Conservation (phyloP, 2,797 vertebrate genomes). For the Melanogrammus aeglefinus region DNA sequence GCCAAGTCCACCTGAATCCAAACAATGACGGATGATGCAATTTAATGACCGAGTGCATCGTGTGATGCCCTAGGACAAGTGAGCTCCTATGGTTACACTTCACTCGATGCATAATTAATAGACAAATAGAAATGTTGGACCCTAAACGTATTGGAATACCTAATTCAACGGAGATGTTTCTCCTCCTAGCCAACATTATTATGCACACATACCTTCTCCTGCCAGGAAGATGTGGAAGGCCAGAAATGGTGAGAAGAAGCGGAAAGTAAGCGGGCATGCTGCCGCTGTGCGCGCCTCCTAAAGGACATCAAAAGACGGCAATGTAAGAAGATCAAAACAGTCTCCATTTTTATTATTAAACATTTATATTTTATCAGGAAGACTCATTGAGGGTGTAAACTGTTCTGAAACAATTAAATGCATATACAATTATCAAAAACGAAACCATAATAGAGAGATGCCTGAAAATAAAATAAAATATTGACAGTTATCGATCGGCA, state of each 20-base stretch:
- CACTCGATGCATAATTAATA: background rate
- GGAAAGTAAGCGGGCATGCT: conserved; percentile 93
- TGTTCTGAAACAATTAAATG: background rate
- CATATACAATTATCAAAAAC: background rate
- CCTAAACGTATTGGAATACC: background rate
- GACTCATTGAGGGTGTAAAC: background rate
- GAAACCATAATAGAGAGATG: background rate
- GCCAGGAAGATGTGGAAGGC: conserved; percentile 93
- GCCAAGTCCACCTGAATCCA: conserved; percentile 86
- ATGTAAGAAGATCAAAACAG: background rate
- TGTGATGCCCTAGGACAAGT: background rate
- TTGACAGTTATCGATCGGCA: background rate
- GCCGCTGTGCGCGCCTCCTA: conserved; percentile 66
- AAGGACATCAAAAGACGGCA: background rate
- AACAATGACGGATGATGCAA: background rate
- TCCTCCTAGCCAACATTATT: background rate
- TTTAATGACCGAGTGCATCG: background rate
- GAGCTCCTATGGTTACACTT: no score
- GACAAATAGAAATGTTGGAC: background rate
- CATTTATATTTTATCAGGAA: no score
- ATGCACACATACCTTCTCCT: conserved; percentile 82
- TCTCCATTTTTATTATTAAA: background rate
- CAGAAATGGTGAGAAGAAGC: conserved; percentile 94
- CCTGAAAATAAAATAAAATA: background rate
- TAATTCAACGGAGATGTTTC: background rate